Conservation (phyloP, 37 sponge, comb jelly and placozoan genomes). For the Crambe crambe region DNA sequence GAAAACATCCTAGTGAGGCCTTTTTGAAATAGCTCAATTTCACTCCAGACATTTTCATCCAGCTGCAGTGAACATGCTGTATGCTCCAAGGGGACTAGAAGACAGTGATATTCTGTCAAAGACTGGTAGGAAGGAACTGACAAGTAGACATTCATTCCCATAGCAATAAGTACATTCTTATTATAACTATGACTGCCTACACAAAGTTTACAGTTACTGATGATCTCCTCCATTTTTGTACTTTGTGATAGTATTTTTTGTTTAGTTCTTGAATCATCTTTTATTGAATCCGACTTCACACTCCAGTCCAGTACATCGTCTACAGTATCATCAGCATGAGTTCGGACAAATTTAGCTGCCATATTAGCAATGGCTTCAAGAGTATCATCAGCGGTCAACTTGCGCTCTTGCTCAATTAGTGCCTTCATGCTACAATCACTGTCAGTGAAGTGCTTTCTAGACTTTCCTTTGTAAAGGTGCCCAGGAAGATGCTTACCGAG, state of each 20-base stretch:
- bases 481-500: not conserved
- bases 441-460: slow-evolving; percentile 72
- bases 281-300: slow-evolving; percentile 5
- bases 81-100: slow-evolving; percentile 79
- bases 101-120: slow-evolving; percentile 81
- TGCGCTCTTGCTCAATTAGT: slow-evolving; percentile 73
- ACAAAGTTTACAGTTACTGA: slow-evolving; percentile 69
- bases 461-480: slow-evolving; percentile 49
- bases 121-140: slow-evolving; percentile 74
- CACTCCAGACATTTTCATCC: slow-evolving; percentile 93
- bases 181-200: slow-evolving; percentile 54
- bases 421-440: slow-evolving; percentile 66
- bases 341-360: slow-evolving; percentile 80
- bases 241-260: slow-evolving; percentile 37
- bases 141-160: slow-evolving; percentile 79
- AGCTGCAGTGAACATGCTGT: slow-evolving; percentile 39
- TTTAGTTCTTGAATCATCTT: slow-evolving; percentile 36
- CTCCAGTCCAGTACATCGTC: slow-evolving; percentile 84
- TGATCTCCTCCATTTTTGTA: slow-evolving; percentile 42
- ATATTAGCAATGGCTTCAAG: slow-evolving; percentile 63
- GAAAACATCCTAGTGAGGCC: slow-evolving; percentile 83
- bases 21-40: slow-evolving; percentile 71
- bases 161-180: slow-evolving; percentile 73
- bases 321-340: slow-evolving; percentile 67
- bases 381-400: slow-evolving; percentile 68